Evolutionary conservation across 2,113 vertebrate species (phyloP), one percentile per base, ranked within the genome.

Genomic region (Oxyruncus cristatus): DNA sequence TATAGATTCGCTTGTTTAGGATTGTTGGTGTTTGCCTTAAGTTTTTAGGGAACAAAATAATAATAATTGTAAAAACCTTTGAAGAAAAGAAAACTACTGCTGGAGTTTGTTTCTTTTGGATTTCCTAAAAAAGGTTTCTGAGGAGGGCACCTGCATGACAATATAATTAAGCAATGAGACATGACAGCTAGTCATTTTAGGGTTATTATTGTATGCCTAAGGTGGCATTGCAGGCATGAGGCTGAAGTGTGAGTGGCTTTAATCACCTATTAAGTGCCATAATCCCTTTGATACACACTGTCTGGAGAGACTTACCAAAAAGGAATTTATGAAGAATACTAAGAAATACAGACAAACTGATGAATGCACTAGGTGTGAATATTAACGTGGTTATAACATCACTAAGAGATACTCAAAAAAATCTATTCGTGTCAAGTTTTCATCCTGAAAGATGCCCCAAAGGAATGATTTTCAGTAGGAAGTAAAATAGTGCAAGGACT

Each of bases 111-210:
- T 95, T 94, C 68, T 94, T 96, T 55, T 75, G 90, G 81, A 94
- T 84, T 96, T 95, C 89, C 84, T 86, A 30, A 56, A 82, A 92
- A 49, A 53, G 58, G 42, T 85, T 96, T 87, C 73, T 89, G 81
- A 79, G 75, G 70, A 89, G 82, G 77, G 62, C 41, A 95, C 85
- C 79, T 76, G 88, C 21, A 3, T 96, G 95, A 95, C 91, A 97
- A 92, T 93, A 72, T 97, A 96, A 96, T 97, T 97, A 97, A 92
- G 92, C 91, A 95, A 96, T 80, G 74, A 97, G 85, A 96, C 59
- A 30, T 92, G 97, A 97, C 95, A 97, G 87, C 87, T 80, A 74
- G n/a, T 91, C 33, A 28, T 96, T 97, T 95, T 77, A 72, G 77
- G 44, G 20, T 95, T 97, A 85, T 97, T 96, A 93, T 79, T 88